phyloP scores from a whole-genome alignment of 2,113 vertebrate genomes.

The Lynx canadensis region DNA sequence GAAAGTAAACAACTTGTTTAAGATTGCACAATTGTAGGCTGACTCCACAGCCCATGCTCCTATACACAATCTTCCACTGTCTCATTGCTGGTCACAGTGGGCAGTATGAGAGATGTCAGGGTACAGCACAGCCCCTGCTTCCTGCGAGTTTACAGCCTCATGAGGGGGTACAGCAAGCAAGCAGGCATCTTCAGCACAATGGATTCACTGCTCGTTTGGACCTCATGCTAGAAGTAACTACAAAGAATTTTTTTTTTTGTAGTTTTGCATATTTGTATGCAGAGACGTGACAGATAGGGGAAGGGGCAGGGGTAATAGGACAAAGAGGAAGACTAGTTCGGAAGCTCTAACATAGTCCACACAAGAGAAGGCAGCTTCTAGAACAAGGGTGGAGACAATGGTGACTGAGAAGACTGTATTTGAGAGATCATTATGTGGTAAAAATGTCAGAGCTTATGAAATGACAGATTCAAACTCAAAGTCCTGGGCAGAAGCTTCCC shows the following conservation, averaged over 20 bases:
- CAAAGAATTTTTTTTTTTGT: not conserved
- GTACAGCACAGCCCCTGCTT: not conserved
- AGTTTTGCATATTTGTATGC: not conserved
- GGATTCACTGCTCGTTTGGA: not conserved
- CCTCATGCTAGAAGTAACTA: not conserved
- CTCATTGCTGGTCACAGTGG: not conserved
- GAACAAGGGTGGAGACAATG: not conserved
- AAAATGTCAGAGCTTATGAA: not conserved
- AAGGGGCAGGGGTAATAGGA: not conserved
- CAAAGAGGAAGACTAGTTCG: not conserved
- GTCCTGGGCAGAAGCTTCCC: not conserved
- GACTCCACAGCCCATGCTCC: not conserved
- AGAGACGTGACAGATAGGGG: not conserved
- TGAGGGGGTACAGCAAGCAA: not conserved
- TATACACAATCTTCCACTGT: not conserved
- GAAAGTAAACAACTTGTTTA: not conserved
- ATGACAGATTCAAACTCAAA: not conserved
- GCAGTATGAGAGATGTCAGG: not conserved
- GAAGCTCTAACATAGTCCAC: not conserved
- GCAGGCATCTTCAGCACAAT: not conserved
- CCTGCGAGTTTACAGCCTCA: not conserved
- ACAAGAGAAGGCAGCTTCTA: not conserved
- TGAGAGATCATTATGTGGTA: not conserved
- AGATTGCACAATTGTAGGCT: not conserved
- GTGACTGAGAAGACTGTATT: not conserved